Base-by-base conservation (phyloP, 2,797 vertebrate genomes). In the Xyrichtys novacula region DNA sequence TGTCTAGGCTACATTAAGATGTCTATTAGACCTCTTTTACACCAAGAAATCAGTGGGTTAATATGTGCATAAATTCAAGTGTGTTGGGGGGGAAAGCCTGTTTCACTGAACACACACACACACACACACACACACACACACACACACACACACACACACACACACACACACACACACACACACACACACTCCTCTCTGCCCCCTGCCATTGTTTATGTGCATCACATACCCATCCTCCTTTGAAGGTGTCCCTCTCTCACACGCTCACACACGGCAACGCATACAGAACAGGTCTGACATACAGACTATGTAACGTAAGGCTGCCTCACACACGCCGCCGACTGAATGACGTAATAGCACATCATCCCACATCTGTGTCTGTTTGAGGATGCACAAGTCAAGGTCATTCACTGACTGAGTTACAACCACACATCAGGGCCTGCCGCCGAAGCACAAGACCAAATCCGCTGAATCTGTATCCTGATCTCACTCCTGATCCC, bases 381-480 rank as follows among this genome's bases (percentile, higher is more conserved):
- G 74, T 46, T 46, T 38, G 59, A 68, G 69, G 73, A 61, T 69
- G 68, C 65, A 36, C 65, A 43, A 76, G 61, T 90, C 91, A 94
- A 94, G 94, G 93, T 93, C 92, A 92, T 88, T 65, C 82, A 71
- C 69, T 76, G 91, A 91, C 75, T 71, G 70, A 68, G 76, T 67
- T 61, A 20, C 29, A 78, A 50, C 39, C 50, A 20, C 49, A 52
- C 55, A 34, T 2, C 8, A 14, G 28, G 26, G 44, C 40, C 57
- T 44, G 36, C 60, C 16, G 47, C 14, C n/a, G 43, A 22, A 26
- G 38, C 47, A 8, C 12, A 3, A 48, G n/a, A 19, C n/a, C n/a
- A 2, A 43, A 34, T 12, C 10, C 25, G 57, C 57, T 25, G 40
- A 4, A 39, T 68, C 32, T 52, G 26, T 52, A 61, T 66, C 58